Evolutionary conservation across 1,140 invertebrate species (phyloP), one percentile per base, ranked within the genome.

Genomic region (Drosophila equinoxialis): DNA sequence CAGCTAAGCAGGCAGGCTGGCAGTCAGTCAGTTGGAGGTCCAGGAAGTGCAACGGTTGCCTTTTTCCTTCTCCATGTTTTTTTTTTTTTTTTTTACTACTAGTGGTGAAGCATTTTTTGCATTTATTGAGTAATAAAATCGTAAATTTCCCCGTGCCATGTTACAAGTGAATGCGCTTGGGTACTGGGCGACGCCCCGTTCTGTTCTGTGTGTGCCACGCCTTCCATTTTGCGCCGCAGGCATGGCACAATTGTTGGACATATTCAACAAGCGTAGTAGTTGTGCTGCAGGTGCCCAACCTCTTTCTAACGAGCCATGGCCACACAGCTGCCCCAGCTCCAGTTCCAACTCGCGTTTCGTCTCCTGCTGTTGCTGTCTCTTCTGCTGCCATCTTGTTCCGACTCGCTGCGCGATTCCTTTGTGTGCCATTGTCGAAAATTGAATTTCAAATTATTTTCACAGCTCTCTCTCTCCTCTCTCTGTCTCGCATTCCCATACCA

Each of bases 51-150:
- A 51, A 23, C 45, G 45, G 17, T 20, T 39, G 37, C 37, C 10
- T 39, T 8, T 39, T 39, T 39, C 37, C 37, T 39, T 13, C 10
- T 13, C 37, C 10, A 0, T 10, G 8, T 11, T 37, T 1, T 10
- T 37, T 37, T 37, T 37, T 37, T 20, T 10, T 20, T 10, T 20
- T 48, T 48, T 62, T 76, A 81, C 80, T 87, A 78, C 84, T 77
- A 89, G 80, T 89, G 77, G 65, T 68, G 68, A 79, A 51, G 45
- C 45, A 51, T 76, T 83, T 83, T 89, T 89, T 89, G 84, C 84
- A 89, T 89, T 89, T 89, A 89, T 89, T 89, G 84, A 89, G 84
- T 89, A 87, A 89, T 89, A 89, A 89, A 89, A 89, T 89, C 84
- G 84, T 89, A 89, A 89, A 89, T 89, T 89, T 89, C 71, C 73